Evolutionary conservation across 2,113 vertebrate species (phyloP).

Genomic region (Xenopus laevis): DNA sequence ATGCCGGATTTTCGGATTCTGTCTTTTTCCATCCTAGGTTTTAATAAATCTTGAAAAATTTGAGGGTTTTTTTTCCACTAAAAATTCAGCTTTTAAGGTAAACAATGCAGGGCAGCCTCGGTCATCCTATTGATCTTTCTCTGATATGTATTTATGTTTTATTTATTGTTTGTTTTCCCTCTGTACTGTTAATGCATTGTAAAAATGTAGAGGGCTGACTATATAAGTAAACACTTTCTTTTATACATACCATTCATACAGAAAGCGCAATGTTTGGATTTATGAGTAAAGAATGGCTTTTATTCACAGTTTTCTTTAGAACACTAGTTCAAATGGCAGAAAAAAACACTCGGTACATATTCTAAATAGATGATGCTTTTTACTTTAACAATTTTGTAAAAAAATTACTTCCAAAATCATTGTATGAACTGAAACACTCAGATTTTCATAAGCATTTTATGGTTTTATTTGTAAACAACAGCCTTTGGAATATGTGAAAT

Average conservation of each 20-base stretch:
- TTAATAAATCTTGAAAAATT: too few species aligned
- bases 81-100: too few species aligned
- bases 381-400: conserved; percentile 41
- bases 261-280: conserved; percentile 2
- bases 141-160: too few species aligned
- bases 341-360: conserved; percentile 41
- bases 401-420: conserved; percentile 47
- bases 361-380: conserved; percentile 21
- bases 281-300: conserved; percentile 55
- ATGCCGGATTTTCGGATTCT: too few species aligned
- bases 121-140: too few species aligned
- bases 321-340: conserved; percentile 39
- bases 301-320: conserved; percentile 49
- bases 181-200: too few species aligned
- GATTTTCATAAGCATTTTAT: conserved; percentile 22
- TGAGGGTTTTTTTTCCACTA: too few species aligned
- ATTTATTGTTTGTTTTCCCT: too few species aligned
- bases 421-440: conserved; percentile 20
- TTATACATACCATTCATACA: not conserved
- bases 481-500: conserved; percentile 33
- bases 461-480: not conserved
- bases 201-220: too few species aligned
- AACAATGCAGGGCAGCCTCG: too few species aligned
- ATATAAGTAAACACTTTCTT: too few species aligned
- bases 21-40: too few species aligned